Conservation (phyloP, 2,888 invertebrate species). For the Elegia similella region DNA sequence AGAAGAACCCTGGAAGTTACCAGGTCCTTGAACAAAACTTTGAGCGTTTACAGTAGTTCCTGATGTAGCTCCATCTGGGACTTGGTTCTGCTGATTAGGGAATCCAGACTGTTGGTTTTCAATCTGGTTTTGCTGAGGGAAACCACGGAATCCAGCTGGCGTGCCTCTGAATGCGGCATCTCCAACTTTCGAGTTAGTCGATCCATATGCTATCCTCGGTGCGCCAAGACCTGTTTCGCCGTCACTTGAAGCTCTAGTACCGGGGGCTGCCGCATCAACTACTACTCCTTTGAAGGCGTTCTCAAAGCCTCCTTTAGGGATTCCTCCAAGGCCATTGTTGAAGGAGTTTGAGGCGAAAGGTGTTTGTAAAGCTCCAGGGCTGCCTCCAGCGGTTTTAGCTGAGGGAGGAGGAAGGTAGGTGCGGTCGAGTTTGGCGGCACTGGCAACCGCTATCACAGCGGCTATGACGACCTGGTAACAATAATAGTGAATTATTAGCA, state of each 20-base stretch:
- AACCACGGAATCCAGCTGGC: slow-evolving; percentile 32
- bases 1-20: slow-evolving; percentile 6
- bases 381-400: slow-evolving; percentile 61
- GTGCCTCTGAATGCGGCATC: slow-evolving; percentile 60
- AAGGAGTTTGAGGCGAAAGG: slow-evolving; percentile 42
- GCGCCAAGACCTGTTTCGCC: slow-evolving; percentile 58
- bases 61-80: slow-evolving; percentile 18
- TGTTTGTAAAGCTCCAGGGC: slow-evolving; percentile 46
- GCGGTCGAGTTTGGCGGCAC: slow-evolving; percentile 62
- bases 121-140: background rate
- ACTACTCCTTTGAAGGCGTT: slow-evolving; percentile 70
- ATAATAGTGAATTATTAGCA: too few relatives aligned
- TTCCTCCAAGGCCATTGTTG: slow-evolving; percentile 36
- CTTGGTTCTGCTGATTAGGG: slow-evolving; percentile 14
- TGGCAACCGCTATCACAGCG: slow-evolving; percentile 62
- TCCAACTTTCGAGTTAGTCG: slow-evolving; percentile 67
- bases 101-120: background rate
- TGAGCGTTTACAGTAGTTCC: slow-evolving; percentile 12
- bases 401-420: slow-evolving; percentile 60
- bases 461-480: slow-evolving; percentile 55
- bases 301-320: slow-evolving; percentile 57
- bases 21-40: slow-evolving; percentile 22
- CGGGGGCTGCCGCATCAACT: slow-evolving; percentile 63
- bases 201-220: slow-evolving; percentile 62
- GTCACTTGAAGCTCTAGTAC: slow-evolving; percentile 52